Evolutionary conservation across 2,888 invertebrate species (phyloP).

Genomic region (Cataglyphis rosenhaueri): DNA sequence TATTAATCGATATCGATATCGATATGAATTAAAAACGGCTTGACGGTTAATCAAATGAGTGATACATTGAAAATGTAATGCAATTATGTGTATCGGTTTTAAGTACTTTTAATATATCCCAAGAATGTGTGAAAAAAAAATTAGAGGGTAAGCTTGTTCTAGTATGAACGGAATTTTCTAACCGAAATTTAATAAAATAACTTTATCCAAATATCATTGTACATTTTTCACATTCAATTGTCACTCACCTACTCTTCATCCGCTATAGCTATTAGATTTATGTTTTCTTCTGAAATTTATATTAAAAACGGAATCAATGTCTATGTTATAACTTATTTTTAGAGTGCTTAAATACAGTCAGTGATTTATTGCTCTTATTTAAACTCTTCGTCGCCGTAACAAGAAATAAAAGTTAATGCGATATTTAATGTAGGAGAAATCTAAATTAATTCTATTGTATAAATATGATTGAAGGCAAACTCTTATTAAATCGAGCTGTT

Average conservation of each 20-base stretch:
- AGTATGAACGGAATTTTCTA: constrained; percentile 33
- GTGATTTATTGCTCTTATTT: constrained; percentile 1
- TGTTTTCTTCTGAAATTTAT: neutral
- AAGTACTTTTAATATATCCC: constrained; percentile 27
- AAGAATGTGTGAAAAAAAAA: constrained; percentile 14
- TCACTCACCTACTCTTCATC: neutral
- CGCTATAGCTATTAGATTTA: neutral
- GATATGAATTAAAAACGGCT: constrained; percentile 7
- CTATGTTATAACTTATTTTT: neutral
- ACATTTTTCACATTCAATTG: constrained; percentile 20
- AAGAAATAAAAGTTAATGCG: neutral
- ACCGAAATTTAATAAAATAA: constrained; percentile 45
- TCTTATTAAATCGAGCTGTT: neutral
- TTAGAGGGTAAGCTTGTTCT: constrained; percentile 29
- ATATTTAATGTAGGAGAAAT: constrained; percentile 10
- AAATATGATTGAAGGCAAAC: neutral
- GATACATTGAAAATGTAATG: constrained; percentile 16
- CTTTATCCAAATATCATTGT: constrained; percentile 28
- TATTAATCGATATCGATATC: neutral
- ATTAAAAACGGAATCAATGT: neutral
- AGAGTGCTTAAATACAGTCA: neutral
- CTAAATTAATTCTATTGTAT: constrained; percentile 1
- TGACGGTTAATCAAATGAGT: constrained; percentile 27
- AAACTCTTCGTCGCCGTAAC: neutral
- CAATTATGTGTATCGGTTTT: constrained; percentile 26